Base-by-base conservation (phyloP, 2,888 invertebrate genomes). In the Rhyacophila evoluta region DNA sequence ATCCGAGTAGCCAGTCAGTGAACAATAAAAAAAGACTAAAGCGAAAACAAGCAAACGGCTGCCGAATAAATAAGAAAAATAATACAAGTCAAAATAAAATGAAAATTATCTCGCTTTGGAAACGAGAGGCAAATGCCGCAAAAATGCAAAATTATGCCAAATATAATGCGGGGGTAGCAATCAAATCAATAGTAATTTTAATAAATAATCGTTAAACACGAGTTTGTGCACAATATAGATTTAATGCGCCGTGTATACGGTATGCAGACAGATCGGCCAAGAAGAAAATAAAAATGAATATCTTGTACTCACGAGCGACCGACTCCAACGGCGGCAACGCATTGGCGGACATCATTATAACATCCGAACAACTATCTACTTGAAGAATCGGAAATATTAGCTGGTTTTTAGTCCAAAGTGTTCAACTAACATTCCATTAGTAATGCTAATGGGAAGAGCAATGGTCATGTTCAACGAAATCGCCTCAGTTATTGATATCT, bases 161-260 rank as follows among this genome's bases (percentile, higher is more conserved):
- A 79, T 78, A 78, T 81, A 76, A 78, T 72, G 10, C 73, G 38
- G 55, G 70, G 80, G 76, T 72, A 74, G 74, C 80, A 81, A 80
- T 81, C 81, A 81, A 80, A 81, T 81, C 81, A 80, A 81, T 81
- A 80, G 79, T 81, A 77, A 81, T 81, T 81, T 81, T 80, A 81
- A 81, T 81, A 79, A 80, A 81, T 81, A 81, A 78, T 80, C 81
- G 79, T 73, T 81, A 81, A 81, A 80, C 80, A 79, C 70, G 77
- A 78, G 77, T 81, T 77, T 79, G 79, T 79, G 77, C 77, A 76
- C 77, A 79, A 79, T 75, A 77, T 73, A 79, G 77, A 41, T 39
- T 75, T 72, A 75, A 55, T 71, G 74, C 77, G 29, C 68, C 41
- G 25, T 25, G 55, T 55, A 25, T 55, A 55, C 15, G 25, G 55